A percentile compares a stretch with the other conserved stretches of the same genome.
Evolutionary conservation across 2,888 invertebrate species (phyloP).

Genomic region (Nomada ferruginata): DNA sequence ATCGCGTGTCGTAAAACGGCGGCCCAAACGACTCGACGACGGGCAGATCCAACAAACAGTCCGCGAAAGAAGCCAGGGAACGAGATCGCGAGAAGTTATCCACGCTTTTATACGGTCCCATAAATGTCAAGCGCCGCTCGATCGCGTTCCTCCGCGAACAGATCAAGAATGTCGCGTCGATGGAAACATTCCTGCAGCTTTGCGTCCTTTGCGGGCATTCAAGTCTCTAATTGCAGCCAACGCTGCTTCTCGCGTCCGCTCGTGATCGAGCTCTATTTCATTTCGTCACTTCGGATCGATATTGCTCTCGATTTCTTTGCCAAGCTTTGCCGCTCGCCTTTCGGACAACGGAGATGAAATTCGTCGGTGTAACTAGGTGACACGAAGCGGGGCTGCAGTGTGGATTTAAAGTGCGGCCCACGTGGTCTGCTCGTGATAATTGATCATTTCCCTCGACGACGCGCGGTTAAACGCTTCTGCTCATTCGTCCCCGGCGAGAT

Average conservation of each 20-base stretch:
- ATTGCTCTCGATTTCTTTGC: background rate
- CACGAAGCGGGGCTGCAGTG: conserved; percentile 38
- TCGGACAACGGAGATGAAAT: conserved; percentile 29
- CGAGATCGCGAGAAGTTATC: background rate
- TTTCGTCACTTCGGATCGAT: background rate
- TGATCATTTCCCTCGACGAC: conserved; percentile 77
- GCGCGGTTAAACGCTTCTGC: conserved; percentile 53
- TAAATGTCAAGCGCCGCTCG: conserved; percentile 15
- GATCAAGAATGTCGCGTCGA: conserved; percentile 6
- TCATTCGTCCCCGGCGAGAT: conserved; percentile 48
- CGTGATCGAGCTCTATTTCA: background rate
- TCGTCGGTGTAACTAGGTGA: conserved; percentile 65
- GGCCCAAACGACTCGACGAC: background rate
- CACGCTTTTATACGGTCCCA: background rate
- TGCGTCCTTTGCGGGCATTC: conserved; percentile 29
- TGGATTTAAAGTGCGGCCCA: conserved; percentile 71
- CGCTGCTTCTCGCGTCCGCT: background rate
- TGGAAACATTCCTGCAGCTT: conserved; percentile 3
- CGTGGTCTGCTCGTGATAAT: conserved; percentile 75
- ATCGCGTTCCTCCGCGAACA: conserved; percentile 15
- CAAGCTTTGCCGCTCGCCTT: background rate
- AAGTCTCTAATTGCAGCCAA: conserved; percentile 37
- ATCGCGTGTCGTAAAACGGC: background rate
- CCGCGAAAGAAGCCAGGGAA: background rate
- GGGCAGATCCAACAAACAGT: background rate